phyloP scores from a whole-genome alignment of 2,113 vertebrate species.

The Calypte anna region DNA sequence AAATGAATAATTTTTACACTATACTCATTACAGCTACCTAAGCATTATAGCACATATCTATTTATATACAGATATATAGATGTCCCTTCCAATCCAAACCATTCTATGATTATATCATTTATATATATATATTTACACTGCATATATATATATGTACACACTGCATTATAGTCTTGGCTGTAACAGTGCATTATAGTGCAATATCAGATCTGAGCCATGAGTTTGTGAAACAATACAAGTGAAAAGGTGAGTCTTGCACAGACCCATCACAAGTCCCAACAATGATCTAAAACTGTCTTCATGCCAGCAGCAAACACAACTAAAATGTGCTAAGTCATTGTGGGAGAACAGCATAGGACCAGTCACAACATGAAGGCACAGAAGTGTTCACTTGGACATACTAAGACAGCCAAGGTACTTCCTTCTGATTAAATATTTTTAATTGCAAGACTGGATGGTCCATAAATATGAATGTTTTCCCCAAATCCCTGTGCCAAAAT shows the following conservation, averaged over 20 bases:
- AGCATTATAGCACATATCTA: not conserved
- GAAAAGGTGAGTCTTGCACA: not conserved
- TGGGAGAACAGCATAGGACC: not conserved
- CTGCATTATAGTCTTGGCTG: not conserved
- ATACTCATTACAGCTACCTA: not conserved
- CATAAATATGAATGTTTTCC: not conserved
- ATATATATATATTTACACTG: no score
- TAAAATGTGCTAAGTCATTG: not conserved
- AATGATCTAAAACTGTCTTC: not conserved
- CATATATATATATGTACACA: no score
- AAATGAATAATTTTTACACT: not conserved
- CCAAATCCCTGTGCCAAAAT: not conserved
- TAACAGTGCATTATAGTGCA: not conserved
- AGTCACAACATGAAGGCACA: accelerated
- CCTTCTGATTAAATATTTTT: not conserved
- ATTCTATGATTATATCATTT: no score
- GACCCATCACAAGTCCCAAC: not conserved
- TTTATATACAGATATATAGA: no score
- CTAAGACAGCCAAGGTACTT: not conserved
- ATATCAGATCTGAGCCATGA: not conserved
- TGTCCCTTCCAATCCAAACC: no score
- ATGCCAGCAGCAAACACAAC: not conserved
- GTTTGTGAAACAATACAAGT: not conserved
- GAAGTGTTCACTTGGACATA: not conserved
- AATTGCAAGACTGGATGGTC: not conserved